A percentile compares a stretch with the other conserved stretches of the same genome.
These are phyloP conservation scores for Eurystomus gularis DNA, from an alignment of 2,113 vertebrate species.

Conservation along the genomic window DNA sequence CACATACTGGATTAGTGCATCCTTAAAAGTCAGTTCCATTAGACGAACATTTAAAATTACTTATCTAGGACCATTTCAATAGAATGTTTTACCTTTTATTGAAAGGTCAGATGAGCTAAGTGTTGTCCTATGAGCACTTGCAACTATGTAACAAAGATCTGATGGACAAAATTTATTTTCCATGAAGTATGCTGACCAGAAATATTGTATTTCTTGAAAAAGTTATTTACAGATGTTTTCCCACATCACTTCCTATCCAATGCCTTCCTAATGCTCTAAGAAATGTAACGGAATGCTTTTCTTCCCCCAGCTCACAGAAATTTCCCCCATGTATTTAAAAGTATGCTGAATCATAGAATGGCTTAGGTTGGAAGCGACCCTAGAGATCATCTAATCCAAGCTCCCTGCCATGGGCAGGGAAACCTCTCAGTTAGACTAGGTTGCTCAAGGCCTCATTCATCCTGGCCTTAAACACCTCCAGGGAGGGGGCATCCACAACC, in stretches of 20 bases:
- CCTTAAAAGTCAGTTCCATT: too few species aligned
- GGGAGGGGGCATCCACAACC: too few species aligned
- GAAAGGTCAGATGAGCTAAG: not conserved
- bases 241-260: not conserved
- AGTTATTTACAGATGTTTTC: not conserved
- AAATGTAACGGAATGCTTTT: not conserved
- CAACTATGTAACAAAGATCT: not conserved
- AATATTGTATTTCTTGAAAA: not conserved
- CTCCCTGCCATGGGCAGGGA: too few species aligned
- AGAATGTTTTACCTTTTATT: not conserved
- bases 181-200: not conserved
- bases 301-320: not conserved
- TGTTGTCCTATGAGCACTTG: not conserved
- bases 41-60: not conserved
- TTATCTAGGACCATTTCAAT: not conserved
- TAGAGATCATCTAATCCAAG: too few species aligned
- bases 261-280: not conserved
- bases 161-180: not conserved
- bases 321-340: not conserved
- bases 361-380: too few species aligned
- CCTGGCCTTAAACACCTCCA: too few species aligned
- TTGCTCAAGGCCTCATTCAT: too few species aligned
- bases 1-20: not conserved
- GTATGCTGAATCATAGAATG: too few species aligned
- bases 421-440: too few species aligned